These are phyloP conservation scores for Peromyscus eremicus DNA, from an alignment of 2,797 vertebrate species.

Conservation along the genomic window DNA sequence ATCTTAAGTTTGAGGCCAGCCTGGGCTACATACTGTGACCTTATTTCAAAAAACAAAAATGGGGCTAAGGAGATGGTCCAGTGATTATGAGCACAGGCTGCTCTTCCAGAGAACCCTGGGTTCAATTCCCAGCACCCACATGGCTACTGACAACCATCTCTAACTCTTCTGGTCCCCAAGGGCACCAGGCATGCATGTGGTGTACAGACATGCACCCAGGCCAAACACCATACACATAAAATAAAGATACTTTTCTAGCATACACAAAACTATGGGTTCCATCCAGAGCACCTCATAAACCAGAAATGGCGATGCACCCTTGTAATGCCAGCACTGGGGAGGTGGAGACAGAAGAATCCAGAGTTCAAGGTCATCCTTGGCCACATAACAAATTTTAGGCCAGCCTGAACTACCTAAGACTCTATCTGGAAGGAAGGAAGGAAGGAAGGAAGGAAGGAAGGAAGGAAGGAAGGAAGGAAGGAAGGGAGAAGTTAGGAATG, in stretches of 20 bases:
- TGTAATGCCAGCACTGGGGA: neutral
- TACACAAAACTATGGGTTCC: neutral
- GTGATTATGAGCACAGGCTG: neutral
- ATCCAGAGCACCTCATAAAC: neutral
- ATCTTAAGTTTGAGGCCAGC: neutral
- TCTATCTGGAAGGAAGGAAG: neutral
- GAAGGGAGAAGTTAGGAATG: neutral
- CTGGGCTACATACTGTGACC: neutral
- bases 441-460: rapidly evolving
- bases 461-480: rapidly evolving
- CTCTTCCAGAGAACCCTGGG: neutral
- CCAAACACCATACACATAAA: neutral
- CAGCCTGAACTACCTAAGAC: neutral
- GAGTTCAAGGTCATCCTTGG: neutral
- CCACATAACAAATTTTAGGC: neutral
- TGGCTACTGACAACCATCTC: neutral
- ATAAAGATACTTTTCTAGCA: neutral
- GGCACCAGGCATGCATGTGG: neutral
- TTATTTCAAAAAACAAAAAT: neutral
- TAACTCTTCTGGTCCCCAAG: neutral
- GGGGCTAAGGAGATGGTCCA: neutral
- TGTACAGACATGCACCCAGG: neutral
- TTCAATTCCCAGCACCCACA: neutral
- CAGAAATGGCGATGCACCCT: too few relatives aligned
- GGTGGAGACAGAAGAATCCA: neutral